phyloP scores from a whole-genome alignment of 2,888 invertebrate species.

The Diarsia dahlii region DNA sequence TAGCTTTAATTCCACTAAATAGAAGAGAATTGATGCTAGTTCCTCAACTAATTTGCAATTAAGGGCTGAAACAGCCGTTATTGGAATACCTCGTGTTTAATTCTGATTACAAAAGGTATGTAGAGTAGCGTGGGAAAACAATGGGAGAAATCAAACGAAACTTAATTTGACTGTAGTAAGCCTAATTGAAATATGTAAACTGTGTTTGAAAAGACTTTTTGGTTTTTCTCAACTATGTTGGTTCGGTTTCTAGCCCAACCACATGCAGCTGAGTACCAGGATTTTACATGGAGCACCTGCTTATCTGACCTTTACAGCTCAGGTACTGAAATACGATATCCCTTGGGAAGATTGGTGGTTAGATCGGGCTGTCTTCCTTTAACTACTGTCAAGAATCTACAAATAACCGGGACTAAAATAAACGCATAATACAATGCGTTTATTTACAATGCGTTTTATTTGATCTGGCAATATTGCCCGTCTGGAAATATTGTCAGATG shows the following conservation, averaged over 20 bases:
- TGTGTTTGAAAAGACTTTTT: background rate
- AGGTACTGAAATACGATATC: background rate
- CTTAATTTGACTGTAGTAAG: conserved; percentile 17
- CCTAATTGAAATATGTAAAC: conserved; percentile 7
- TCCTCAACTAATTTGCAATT: conserved; percentile 74
- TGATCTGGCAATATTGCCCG: too few relatives aligned
- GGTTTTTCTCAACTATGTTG: background rate
- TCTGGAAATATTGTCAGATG: too few relatives aligned
- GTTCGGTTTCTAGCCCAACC: background rate
- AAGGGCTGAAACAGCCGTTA: conserved; percentile 63
- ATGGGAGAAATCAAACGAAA: conserved; percentile 8
- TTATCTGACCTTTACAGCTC: background rate
- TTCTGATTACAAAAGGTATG: conserved; percentile 60
- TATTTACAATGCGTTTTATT: too few relatives aligned
- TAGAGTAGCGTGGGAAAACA: conserved; percentile 23
- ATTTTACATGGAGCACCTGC: background rate
- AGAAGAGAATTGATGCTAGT: conserved; percentile 70
- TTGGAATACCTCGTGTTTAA: conserved; percentile 64
- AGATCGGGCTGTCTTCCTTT: background rate
- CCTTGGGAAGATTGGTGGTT: background rate
- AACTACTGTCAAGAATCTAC: background rate
- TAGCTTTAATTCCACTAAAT: conserved; percentile 69
- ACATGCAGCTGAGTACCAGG: background rate
- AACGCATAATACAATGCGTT: background rate
- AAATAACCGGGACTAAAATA: background rate